Evolutionary conservation across 2,113 vertebrate species (phyloP).

Genomic region (Aepyceros melampus): DNA sequence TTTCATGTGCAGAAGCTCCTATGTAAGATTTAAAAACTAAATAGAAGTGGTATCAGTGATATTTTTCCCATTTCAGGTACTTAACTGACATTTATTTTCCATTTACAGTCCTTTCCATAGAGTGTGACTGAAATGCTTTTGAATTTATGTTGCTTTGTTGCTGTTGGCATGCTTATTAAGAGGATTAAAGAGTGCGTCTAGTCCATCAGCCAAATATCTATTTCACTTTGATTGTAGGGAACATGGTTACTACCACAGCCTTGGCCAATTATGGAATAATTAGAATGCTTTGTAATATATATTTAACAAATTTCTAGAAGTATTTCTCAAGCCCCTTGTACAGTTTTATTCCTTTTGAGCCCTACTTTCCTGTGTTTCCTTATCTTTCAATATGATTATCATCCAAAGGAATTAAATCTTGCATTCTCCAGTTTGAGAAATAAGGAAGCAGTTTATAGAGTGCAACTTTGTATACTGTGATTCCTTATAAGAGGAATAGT

Average conservation of each 20-base stretch:
- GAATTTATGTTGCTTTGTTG: background rate
- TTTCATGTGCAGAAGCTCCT: background rate
- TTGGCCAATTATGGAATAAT: conserved; percentile 12
- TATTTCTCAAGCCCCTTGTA: background rate
- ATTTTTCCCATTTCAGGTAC: background rate
- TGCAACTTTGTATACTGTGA: background rate
- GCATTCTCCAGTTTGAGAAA: background rate
- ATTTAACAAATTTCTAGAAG: conserved; percentile 5
- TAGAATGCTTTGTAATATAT: background rate
- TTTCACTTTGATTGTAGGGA: conserved; percentile 27
- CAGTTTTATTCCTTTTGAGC: background rate
- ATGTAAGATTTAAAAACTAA: background rate
- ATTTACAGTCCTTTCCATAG: background rate
- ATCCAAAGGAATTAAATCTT: background rate
- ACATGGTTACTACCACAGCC: background rate
- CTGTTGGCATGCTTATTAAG: background rate
- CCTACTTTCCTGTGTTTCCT: background rate
- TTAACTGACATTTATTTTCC: conserved; percentile 27
- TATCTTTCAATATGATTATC: background rate
- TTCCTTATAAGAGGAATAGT: background rate
- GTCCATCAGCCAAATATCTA: background rate
- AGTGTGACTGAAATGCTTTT: background rate
- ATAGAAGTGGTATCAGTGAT: background rate
- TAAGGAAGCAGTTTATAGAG: background rate
- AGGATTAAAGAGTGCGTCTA: background rate